A percentile compares a stretch with the other conserved stretches of the same genome.
phyloP scores from a whole-genome alignment of 2,888 invertebrate genomes.

The Synanthedon andrenaeformis region DNA sequence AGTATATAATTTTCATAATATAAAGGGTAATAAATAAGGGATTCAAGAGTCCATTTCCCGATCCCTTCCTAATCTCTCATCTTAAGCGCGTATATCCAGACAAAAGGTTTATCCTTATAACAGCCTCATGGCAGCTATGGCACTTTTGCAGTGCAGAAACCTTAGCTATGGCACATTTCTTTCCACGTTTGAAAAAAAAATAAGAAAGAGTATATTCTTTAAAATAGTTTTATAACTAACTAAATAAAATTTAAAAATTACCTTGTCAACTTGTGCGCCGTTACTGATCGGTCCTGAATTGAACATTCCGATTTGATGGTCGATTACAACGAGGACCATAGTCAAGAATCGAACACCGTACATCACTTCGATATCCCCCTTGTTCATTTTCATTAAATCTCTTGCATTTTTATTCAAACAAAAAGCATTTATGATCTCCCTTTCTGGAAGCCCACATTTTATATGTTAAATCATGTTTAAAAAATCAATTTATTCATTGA shows the following conservation, averaged over 20 bases:
- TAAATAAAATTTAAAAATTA: slow-evolving; percentile 16
- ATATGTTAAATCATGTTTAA: not conserved
- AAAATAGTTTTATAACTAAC: too few relatives aligned
- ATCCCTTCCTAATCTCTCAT: too few relatives aligned
- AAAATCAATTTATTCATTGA: not conserved
- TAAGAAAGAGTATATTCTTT: too few relatives aligned
- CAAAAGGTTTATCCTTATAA: too few relatives aligned
- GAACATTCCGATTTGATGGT: slow-evolving; percentile 67
- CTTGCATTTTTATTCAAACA: slow-evolving; percentile 44
- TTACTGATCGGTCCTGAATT: slow-evolving; percentile 69
- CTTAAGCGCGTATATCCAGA: too few relatives aligned
- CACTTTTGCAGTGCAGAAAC: too few relatives aligned
- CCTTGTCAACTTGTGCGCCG: slow-evolving; percentile 65
- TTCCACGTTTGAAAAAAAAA: too few relatives aligned
- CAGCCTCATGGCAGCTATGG: too few relatives aligned
- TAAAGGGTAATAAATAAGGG: too few relatives aligned
- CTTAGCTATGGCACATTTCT: too few relatives aligned
- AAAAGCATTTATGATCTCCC: slow-evolving; percentile 31
- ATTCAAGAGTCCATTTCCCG: too few relatives aligned
- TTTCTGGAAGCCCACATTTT: slow-evolving; percentile 20
- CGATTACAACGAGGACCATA: slow-evolving; percentile 67
- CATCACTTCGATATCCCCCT: slow-evolving; percentile 56
- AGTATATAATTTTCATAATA: too few relatives aligned
- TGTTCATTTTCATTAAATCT: slow-evolving; percentile 36
- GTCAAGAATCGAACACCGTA: slow-evolving; percentile 71